phyloP scores from a whole-genome alignment of 1,140 invertebrate species.

The Drosophila ananassae region DNA sequence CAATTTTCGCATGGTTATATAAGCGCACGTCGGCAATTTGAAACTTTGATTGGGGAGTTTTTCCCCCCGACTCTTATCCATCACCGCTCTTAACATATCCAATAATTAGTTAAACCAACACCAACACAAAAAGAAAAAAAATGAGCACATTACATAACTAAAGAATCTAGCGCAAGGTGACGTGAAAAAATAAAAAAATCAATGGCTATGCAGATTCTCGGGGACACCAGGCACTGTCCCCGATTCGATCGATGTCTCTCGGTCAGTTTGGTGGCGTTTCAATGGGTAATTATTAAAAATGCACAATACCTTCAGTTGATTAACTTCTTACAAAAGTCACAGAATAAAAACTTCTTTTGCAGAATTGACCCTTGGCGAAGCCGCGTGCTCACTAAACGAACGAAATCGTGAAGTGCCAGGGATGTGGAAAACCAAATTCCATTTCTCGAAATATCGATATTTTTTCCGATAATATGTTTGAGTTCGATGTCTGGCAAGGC shows the following conservation, averaged over 20 bases:
- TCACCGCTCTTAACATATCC: constrained; percentile 8
- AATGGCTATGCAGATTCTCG: constrained; percentile 51
- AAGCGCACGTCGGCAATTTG: constrained; percentile 42
- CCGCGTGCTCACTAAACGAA: constrained; percentile 83
- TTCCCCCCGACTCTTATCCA: constrained; percentile 6
- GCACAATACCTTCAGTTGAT: constrained; percentile 82
- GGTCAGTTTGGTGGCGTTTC: constrained; percentile 10
- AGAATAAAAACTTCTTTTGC: constrained; percentile 84
- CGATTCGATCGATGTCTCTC: constrained; percentile 4
- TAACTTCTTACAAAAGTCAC: constrained; percentile 84
- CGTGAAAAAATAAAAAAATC: constrained; percentile 75
- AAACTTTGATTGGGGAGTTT: not conserved
- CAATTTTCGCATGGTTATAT: constrained; percentile 59
- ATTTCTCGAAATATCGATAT: not conserved
- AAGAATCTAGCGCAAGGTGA: constrained; percentile 75
- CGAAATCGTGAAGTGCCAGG: constrained; percentile 67
- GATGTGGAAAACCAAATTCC: no score
- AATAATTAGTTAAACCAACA: constrained; percentile 49
- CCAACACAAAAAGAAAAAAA: constrained; percentile 67
- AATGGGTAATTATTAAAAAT: constrained; percentile 27
- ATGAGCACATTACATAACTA: constrained; percentile 80
- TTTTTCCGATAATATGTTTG: no score
- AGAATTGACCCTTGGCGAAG: constrained; percentile 79
- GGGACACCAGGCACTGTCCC: constrained; percentile 45
- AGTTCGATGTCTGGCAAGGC: no score